These are phyloP conservation scores for Akabosia matsudoensis DNA, from an alignment of 1,140 invertebrate species.

Conservation along the genomic window DNA sequence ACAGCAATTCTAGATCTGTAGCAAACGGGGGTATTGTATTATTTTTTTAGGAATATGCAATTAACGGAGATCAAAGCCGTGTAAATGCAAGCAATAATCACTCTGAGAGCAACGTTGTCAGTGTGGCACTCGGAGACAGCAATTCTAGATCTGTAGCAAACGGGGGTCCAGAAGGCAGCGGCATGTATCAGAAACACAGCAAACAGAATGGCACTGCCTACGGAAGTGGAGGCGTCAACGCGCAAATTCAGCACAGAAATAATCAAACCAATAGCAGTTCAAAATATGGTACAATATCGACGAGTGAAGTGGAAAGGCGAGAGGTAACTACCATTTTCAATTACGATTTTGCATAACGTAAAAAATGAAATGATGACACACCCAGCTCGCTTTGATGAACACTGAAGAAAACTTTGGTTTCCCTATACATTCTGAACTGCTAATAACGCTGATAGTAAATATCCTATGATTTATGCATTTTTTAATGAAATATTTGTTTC, in stretches of 20 bases:
- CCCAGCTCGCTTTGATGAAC: constrained; percentile 3
- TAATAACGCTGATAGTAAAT: too few species aligned
- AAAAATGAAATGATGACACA: neutral
- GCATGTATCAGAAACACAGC: constrained; percentile 9
- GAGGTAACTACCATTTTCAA: neutral
- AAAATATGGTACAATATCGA: constrained; percentile 10
- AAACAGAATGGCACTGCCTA: neutral
- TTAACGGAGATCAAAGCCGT: neutral
- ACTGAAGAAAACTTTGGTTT: neutral
- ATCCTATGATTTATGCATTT: too few species aligned
- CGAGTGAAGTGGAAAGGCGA: neutral
- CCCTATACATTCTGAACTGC: neutral
- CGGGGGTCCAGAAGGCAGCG: neutral
- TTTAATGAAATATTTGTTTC: neutral
- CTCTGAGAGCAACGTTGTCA: constrained; percentile 1
- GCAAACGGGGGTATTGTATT: too few species aligned
- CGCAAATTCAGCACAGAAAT: neutral
- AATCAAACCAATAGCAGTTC: neutral
- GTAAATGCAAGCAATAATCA: neutral
- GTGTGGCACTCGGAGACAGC: too few species aligned
- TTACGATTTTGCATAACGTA: neutral
- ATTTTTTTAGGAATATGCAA: neutral
- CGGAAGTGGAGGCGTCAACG: neutral
- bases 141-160: neutral
- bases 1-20: too few species aligned